Base-by-base conservation (phyloP, 1,140 invertebrate genomes). In the Aphidius gifuensis region DNA sequence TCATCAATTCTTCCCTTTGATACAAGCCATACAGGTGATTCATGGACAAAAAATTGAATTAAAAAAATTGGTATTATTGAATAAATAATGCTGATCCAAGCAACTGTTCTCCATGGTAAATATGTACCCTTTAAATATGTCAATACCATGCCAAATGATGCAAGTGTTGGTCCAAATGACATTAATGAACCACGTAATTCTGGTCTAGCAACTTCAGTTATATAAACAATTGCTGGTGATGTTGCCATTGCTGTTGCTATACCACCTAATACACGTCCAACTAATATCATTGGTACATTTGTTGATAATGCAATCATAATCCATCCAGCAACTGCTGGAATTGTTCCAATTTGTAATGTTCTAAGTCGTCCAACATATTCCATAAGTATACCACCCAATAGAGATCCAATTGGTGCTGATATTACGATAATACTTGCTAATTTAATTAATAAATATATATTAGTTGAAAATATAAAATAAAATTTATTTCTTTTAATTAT, bases 11-110 rank as follows among this genome's bases (percentile, higher is more conserved):
- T 74, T 4, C 83, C 85, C 64, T 84, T 84, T 0, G 81, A 80
- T 1, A 87, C 76, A 0, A 88, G 71, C 84, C 85, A 88, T 1
- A 82, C 73, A 3, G 90, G 90, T 60, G 88, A 89, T 78, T 91
- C 90, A 0, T 88, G 88, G 9, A 90, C 78, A 58, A 84, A 82
- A 5, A 86, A 58, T 70, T 83, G 78, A 11, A 85, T 75, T 3
- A 89, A 49, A 9, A 85, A 63, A 5, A 83, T 72, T 1, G 88
- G 77, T 2, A 85, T 63, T 3, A 87, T 67, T 32, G 85, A 78
- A 32, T 86, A 81, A 21, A 80, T 79, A 49, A 85, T 83, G 43
- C 72, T 71, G 5, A 80, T 67, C 84, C 84, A 86, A 4, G 86
- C 84, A 1, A 85, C 79, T 7, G 79, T 70, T 9, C 83, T 71